Percentiles rank a stretch among this genome's conserved stretches.
Conservation (phyloP, 2,113 vertebrate species). For the Chlamydotis undulata region DNA sequence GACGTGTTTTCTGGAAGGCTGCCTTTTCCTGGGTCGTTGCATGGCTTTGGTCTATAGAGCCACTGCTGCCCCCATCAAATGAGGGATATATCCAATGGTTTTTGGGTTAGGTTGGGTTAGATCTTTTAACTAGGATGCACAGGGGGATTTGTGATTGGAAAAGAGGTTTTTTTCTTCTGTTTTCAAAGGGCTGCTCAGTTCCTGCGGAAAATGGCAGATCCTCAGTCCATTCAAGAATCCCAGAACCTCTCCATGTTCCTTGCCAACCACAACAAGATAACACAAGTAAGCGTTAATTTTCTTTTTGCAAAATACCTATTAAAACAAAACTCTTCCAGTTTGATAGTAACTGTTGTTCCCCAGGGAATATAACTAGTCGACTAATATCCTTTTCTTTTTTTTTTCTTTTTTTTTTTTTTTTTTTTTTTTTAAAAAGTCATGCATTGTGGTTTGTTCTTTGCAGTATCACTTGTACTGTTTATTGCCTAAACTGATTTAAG, state of each 20-base stretch:
- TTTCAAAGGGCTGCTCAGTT: constrained; percentile 91
- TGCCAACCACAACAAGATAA: constrained; percentile 99
- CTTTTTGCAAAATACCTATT: background rate
- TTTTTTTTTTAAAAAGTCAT: background rate
- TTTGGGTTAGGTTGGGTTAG: background rate
- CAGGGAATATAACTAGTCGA: background rate
- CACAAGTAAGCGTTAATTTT: constrained; percentile 81
- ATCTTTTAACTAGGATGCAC: background rate
- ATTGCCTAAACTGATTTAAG: background rate
- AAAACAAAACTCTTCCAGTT: background rate
- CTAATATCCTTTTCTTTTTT: background rate
- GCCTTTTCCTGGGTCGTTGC: background rate
- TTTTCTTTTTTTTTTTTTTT: background rate
- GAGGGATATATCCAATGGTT: background rate
- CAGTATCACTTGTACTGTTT: background rate
- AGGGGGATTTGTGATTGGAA: background rate
- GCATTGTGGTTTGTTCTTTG: background rate
- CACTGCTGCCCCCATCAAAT: background rate
- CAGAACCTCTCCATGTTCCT: constrained; percentile 99
- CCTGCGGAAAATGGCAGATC: constrained; percentile 96
- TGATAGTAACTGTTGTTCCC: background rate
- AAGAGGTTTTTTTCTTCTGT: background rate
- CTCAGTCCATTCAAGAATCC: constrained; percentile 97
- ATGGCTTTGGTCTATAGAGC: background rate
- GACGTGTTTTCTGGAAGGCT: background rate